Base-by-base conservation (phyloP, 2,113 vertebrate genomes). In the Orycteropus afer region DNA sequence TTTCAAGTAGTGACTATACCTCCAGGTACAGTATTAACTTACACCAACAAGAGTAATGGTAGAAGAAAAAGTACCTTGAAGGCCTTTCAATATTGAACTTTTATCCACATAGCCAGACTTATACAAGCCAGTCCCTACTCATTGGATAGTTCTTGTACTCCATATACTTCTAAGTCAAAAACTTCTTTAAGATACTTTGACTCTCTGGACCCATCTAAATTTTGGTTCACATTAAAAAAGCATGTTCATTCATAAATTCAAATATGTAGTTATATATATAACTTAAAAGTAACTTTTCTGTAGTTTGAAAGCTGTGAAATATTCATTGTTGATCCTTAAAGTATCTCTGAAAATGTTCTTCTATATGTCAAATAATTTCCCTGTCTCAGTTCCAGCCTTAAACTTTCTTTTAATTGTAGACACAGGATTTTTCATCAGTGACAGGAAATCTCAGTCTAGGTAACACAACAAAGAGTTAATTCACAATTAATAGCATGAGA, bases 351-450 rank as follows among this genome's bases (percentile, higher is more conserved):
- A 83, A 79, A 86, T 37, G 1, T 32, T 71, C 90, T 9, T 45
- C 4, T 86, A 5, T 51, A 9, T 86, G 94, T 95, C 91, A 96
- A 59, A 71, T 1, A 86, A 2, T 8, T 82, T 90, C 79, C 27
- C 5, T 91, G 22, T 15, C 71, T 73, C n/a, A 22, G 34, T 90
- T 25, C 5, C 25, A 74, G 23, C n/a, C 59, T 92, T 93, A 69
- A 94, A 93, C 74, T 12, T 47, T 7, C 53, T 85, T 37, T 69
- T 59, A 91, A 5, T 29, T 86, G 51, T 3, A 55, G 57, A 73
- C 4, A 25, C 2, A 96, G 29, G 34, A 32, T 61, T 12, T 83
- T 93, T 59, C 76, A 59, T 88, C 59, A 40, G 13, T 34, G 7
- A 65, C 10, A 69, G 34, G 11, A 25, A 74, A 3, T 67, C 79